Conservation (phyloP, 2,113 vertebrate species). For the Phylloscopus whistleri region DNA sequence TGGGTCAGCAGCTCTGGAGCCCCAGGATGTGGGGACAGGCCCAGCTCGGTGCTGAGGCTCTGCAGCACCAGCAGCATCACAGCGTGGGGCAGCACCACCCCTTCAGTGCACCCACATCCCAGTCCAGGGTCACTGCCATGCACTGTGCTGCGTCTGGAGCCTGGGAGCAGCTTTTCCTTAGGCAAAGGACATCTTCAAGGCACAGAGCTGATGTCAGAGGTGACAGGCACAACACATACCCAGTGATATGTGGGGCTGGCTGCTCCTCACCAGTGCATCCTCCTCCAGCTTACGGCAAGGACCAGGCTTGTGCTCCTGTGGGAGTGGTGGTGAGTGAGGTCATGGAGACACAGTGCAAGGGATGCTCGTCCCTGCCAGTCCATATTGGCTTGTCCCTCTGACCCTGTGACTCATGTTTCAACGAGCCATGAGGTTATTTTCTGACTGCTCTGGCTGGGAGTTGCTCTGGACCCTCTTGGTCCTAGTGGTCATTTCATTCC, state of each 20-base stretch:
- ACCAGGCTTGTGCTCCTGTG: not conserved
- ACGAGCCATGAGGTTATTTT: not conserved
- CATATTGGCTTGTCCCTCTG: not conserved
- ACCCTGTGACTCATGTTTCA: not conserved
- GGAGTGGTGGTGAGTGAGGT: not conserved
- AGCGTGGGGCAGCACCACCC: accelerated
- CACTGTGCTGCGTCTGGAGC: not conserved
- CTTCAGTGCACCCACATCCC: too few relatives aligned
- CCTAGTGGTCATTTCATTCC: not conserved
- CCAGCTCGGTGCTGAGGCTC: not conserved
- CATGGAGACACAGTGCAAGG: accelerated
- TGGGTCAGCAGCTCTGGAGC: not conserved
- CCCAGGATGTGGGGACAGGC: accelerated
- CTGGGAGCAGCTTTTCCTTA: not conserved
- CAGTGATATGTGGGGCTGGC: not conserved
- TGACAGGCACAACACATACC: not conserved
- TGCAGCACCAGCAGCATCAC: not conserved
- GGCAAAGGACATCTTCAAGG: not conserved
- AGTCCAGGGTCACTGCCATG: accelerated
- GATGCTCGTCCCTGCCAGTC: not conserved
- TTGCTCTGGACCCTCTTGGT: not conserved
- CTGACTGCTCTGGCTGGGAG: not conserved
- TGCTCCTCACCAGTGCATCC: not conserved
- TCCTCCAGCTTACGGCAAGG: accelerated
- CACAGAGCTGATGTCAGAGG: not conserved